Evolutionary conservation across 1,140 invertebrate species (phyloP), one percentile per base, ranked within the genome.

Genomic region (Macrocentrus cingulum): DNA sequence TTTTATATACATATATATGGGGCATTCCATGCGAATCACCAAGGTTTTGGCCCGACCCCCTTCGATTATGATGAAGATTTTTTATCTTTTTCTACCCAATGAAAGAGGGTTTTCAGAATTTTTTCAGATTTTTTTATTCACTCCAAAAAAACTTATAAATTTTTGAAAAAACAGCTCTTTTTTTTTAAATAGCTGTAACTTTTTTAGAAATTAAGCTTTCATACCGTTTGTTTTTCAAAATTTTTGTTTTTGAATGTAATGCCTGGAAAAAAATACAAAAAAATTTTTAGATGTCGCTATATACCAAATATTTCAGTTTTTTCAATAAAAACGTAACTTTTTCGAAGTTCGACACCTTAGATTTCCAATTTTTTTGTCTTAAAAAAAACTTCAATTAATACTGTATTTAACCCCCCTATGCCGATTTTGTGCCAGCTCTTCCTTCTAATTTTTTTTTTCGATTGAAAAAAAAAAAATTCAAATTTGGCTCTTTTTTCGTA

Each of bases 301-400:
- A 11, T 45, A 32, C 46, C 13, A 34, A 56, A 56, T 45, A 56
- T 46, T 56, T 44, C 22, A 45, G 53, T 56, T 45, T 56, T 56
- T 56, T 36, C 42, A 6, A 45, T 2, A 56, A 56, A 56, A 56
- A 39, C 42, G 53, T 45, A 22, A 56, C 46, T 44, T 56, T 56
- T 34, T 45, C 42, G 22, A 56, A 34, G 53, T 56, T 9, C 53
- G 42, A 45, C 11, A 45, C 23, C 20, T 45, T 56, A 1, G 11
- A 56, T 45, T 56, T 32, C 36, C 25, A 44, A 25, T n/a, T 45
- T 45, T 56, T 45, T 56, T 56, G 18, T 44, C 25, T 32, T 18
- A 34, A 56, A 56, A 46, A 56, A 56, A 45, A n/a, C n/a, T 51
- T 45, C 41, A 46, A 56, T 20, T 20, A 45, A 56, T 2, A 45